Conservation (phyloP, 2,888 invertebrate genomes). For the Cryptocheilus praepositus region DNA sequence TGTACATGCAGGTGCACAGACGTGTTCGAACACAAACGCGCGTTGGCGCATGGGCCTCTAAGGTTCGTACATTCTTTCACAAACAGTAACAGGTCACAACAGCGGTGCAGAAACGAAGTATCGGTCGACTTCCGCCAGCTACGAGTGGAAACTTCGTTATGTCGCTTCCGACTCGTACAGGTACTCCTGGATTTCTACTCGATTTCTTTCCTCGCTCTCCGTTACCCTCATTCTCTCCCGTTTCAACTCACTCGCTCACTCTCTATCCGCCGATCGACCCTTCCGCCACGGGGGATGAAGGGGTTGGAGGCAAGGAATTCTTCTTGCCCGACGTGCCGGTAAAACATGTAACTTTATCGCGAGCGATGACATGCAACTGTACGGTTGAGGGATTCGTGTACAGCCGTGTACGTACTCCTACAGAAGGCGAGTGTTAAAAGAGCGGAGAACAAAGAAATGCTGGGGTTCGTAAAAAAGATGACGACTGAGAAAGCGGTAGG, state of each 20-base stretch:
- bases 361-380: background rate
- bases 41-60: too few species aligned
- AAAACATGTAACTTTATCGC: slow-evolving; percentile 5
- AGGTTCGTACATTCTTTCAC: too few species aligned
- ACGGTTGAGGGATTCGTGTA: background rate
- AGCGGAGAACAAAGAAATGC: slow-evolving; percentile 1
- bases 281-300: slow-evolving; percentile 10
- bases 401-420: background rate
- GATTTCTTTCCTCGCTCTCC: slow-evolving; percentile 28
- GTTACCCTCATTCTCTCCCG: slow-evolving; percentile 9
- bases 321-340: slow-evolving; percentile 20
- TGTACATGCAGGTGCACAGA: too few species aligned
- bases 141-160: slow-evolving; percentile 54
- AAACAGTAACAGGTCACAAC: slow-evolving; percentile 6
- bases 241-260: background rate
- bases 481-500: background rate
- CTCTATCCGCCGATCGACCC: slow-evolving; percentile 29
- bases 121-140: slow-evolving; percentile 50
- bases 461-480: background rate
- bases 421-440: too few species aligned
- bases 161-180: slow-evolving; percentile 50
- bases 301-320: slow-evolving; percentile 33
- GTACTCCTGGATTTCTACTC: slow-evolving; percentile 46
- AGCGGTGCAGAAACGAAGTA: slow-evolving; percentile 33
- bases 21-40: too few species aligned